These are phyloP conservation scores for Encarsia formosa DNA, from an alignment of 2,888 invertebrate genomes.

Conservation along the genomic window DNA sequence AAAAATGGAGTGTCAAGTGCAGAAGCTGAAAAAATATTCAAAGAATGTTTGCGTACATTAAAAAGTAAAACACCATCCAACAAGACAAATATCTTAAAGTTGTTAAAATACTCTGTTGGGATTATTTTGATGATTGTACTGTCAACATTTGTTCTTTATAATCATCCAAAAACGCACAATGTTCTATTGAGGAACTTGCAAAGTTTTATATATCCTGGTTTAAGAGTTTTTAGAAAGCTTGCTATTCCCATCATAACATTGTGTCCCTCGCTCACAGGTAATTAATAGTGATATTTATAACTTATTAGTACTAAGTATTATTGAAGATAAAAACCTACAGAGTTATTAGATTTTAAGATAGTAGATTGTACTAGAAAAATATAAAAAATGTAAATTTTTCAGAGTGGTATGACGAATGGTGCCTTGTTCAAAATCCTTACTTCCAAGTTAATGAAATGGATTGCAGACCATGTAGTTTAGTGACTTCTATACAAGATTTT, in stretches of 20 bases:
- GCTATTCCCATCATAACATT: slow-evolving; percentile 72
- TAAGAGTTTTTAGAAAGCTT: slow-evolving; percentile 67
- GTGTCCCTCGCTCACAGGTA: slow-evolving; percentile 73
- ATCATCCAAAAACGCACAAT: slow-evolving; percentile 64
- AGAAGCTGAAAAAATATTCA: slow-evolving; percentile 61
- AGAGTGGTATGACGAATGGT: slow-evolving; percentile 82
- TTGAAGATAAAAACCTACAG: too few species aligned
- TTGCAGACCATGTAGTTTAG: slow-evolving; percentile 76
- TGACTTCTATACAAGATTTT: slow-evolving; percentile 66
- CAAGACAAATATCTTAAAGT: slow-evolving; percentile 13
- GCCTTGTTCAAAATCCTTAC: slow-evolving; percentile 78
- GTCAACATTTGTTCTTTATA: slow-evolving; percentile 51
- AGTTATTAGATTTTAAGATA: too few species aligned
- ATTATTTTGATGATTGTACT: slow-evolving; percentile 47
- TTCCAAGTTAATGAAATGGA: slow-evolving; percentile 78
- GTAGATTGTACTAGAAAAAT: too few species aligned
- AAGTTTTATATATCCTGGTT: slow-evolving; percentile 75
- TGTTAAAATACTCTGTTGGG: slow-evolving; percentile 35
- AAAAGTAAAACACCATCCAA: slow-evolving; percentile 37
- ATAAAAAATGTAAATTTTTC: slow-evolving; percentile 46
- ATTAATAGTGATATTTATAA: slow-evolving; percentile 26
- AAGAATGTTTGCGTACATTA: slow-evolving; percentile 55
- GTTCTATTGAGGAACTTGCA: slow-evolving; percentile 69
- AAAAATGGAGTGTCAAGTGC: slow-evolving; percentile 60
- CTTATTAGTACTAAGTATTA: too few species aligned